Conservation (phyloP, 1,140 invertebrate genomes). For the Eriocheir sinensis region DNA sequence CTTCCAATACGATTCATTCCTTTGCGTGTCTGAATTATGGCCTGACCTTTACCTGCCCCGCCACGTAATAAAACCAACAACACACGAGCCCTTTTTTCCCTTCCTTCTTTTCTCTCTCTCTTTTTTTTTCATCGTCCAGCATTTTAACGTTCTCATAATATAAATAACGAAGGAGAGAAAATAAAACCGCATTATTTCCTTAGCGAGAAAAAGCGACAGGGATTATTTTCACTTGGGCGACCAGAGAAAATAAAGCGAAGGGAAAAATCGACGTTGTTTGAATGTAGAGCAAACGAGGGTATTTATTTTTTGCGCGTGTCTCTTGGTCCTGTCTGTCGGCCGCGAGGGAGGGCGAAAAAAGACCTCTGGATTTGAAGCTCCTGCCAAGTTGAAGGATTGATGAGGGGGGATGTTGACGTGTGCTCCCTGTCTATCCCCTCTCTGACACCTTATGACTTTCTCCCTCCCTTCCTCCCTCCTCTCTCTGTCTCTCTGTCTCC, state of each 20-base stretch:
- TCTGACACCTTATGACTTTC: not conserved
- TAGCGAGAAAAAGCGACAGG: not conserved
- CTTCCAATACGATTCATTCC: not conserved
- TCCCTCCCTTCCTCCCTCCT: not conserved
- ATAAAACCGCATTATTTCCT: not conserved
- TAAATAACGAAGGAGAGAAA: not conserved
- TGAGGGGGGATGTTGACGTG: not conserved
- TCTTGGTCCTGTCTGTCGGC: not conserved
- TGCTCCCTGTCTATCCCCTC: not conserved
- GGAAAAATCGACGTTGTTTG: not conserved
- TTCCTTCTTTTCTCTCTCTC: too few relatives aligned
- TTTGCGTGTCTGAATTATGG: not conserved
- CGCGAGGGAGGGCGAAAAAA: not conserved
- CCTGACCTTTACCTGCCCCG: not conserved
- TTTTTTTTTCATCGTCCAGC: too few relatives aligned
- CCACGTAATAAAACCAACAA: not conserved
- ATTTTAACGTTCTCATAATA: not conserved
- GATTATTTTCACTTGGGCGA: not conserved
- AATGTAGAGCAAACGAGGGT: conserved; percentile 25
- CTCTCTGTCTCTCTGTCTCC: not conserved
- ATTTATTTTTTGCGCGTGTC: too few relatives aligned
- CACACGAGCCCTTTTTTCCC: not conserved
- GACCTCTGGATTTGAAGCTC: not conserved
- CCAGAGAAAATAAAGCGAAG: not conserved
- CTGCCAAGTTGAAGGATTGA: not conserved